Conservation (phyloP, 2,113 vertebrate species). For the Tragulus kanchil region DNA sequence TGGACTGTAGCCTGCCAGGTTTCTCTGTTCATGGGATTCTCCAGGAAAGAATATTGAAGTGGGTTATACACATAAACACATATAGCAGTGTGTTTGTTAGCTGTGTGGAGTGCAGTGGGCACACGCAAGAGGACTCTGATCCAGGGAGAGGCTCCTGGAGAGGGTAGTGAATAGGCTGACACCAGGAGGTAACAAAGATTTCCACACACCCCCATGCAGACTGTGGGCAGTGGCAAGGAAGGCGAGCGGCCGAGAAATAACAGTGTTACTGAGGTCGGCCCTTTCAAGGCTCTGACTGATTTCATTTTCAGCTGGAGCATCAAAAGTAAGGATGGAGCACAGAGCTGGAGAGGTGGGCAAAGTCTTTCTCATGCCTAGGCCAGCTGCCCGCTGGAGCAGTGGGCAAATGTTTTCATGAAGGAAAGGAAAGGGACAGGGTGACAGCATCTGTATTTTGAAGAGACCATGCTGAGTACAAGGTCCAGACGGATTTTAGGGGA, state of each 20-base stretch:
- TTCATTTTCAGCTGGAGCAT: background rate
- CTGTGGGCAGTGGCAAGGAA: background rate
- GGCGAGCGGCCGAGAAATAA: background rate
- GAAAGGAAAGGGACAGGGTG: background rate
- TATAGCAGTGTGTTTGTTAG: no score
- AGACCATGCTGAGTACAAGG: background rate
- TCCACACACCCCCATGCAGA: background rate
- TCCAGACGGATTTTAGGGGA: background rate
- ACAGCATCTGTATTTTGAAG: background rate
- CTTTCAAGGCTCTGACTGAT: background rate
- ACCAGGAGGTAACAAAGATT: background rate
- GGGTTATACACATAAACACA: no score
- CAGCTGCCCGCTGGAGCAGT: no score
- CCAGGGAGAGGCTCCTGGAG: background rate
- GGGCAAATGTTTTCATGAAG: background rate
- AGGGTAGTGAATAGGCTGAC: background rate
- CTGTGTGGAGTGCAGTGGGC: fast-evolving
- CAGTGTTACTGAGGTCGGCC: background rate
- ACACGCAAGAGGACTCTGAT: background rate
- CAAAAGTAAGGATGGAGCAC: background rate
- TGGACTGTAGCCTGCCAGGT: no score
- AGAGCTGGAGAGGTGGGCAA: background rate
- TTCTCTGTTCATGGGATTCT: no score
- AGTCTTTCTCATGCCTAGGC: fast-evolving
- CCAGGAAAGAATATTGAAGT: no score